Evolutionary conservation across 92 coral and sea anemone species (phyloP), one percentile per base, ranked within the genome.

Genomic region (Parazoanthus swiftii): DNA sequence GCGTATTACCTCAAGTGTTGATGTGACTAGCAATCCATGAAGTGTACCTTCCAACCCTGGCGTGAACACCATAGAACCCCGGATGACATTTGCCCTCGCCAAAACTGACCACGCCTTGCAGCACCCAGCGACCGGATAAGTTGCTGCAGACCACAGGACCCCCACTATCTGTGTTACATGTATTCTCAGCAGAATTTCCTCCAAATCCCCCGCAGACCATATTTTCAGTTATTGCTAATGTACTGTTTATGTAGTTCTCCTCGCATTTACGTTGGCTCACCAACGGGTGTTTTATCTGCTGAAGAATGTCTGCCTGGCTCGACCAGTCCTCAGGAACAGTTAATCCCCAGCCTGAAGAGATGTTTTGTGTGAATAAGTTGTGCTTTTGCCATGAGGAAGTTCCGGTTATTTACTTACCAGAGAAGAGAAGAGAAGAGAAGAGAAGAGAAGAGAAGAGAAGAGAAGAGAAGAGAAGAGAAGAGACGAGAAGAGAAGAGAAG

Each of bases 71-170:
- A 88, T 93, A 93, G 88, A 88, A 86, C 3, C 96, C 96, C 13
- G 96, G 94, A 46, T 86, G 74, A 77, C 94, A 93, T 1, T 89
- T 89, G 21, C 96, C 93, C 1, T 56, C 87, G 15, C 96, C 96
- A 93, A 93, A 93, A 74, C 96, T 93, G 59, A 93, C 96, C 85
- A 93, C 96, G 43, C 96, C 96, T 78, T 93, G 96, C 21, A 93
- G 90, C 37, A 74, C 86, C 96, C 96, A 93, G 33, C 85, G 83
- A 14, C 94, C 95, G 35, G 50, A 77, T n/a, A 23, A 33, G 54
- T 79, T 86, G 88, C 74, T 71, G 63, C 96, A 93, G 1, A 92
- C 93, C 20, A 93, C 89, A 65, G 96, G 94, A 43, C 96, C 96
- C 33, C 96, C 96, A 59, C 96, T 93, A 66, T 93, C 96, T 0